Percentiles rank a stretch among this genome's conserved stretches.
These are phyloP conservation scores for Rhingia rostrata DNA, from an alignment of 2,888 invertebrate species.

Conservation along the genomic window DNA sequence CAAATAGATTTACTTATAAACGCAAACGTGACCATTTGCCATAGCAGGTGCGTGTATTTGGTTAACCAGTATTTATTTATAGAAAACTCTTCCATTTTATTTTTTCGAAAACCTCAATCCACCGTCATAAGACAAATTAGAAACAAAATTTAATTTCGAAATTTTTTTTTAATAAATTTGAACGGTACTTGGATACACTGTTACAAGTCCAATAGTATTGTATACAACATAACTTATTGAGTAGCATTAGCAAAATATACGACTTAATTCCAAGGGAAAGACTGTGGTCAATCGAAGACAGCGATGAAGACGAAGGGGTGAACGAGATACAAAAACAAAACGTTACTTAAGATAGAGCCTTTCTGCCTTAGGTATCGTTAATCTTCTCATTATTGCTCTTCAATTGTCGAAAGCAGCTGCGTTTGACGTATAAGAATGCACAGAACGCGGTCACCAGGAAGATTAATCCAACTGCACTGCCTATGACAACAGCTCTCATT, in stretches of 20 bases:
- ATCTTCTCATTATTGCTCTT: constrained; percentile 80
- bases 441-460: constrained; percentile 87
- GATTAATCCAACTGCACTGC: constrained; percentile 88
- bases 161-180: constrained; percentile 31
- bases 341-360: not conserved
- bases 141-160: not conserved
- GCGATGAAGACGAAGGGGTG: constrained; percentile 1
- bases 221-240: constrained; percentile 38
- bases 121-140: no score
- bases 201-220: constrained; percentile 13
- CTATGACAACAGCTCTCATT: constrained; percentile 88
- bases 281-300: constrained; percentile 15
- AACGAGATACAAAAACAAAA: constrained; percentile 38
- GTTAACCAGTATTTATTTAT: no score
- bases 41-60: no score
- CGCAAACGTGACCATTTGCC: no score
- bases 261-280: constrained; percentile 19
- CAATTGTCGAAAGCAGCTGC: constrained; percentile 80
- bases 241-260: constrained; percentile 43
- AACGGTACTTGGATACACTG: constrained; percentile 34
- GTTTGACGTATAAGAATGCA: constrained; percentile 84
- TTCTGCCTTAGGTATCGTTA: constrained; percentile 79
- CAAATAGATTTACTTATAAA: no score
- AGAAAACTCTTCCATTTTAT: not conserved
- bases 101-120: not conserved